Evolutionary conservation across 2,113 vertebrate species (phyloP).

Genomic region (Suncus etruscus): DNA sequence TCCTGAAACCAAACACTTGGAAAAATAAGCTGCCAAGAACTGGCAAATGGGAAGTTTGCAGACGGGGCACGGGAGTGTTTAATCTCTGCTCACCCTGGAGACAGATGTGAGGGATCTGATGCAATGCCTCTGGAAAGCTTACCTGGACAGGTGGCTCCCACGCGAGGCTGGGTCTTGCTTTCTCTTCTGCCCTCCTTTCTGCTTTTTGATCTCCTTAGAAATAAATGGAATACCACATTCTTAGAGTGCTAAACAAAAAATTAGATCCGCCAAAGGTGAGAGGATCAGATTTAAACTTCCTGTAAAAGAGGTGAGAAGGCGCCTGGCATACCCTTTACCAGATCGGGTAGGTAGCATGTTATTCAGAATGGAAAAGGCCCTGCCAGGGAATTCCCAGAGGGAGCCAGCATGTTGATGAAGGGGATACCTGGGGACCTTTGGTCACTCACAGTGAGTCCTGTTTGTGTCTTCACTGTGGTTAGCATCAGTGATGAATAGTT

Average conservation of each 20-base stretch:
- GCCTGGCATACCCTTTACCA: conserved; percentile 60
- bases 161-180: conserved; percentile 6
- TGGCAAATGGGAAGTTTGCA: conserved; percentile 84
- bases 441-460: conserved; percentile 82
- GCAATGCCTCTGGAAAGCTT: conserved; percentile 79
- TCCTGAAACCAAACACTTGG: conserved; percentile 85
- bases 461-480: conserved; percentile 78
- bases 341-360: conserved; percentile 75
- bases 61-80: conserved; percentile 80
- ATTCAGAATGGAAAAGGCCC: conserved; percentile 35
- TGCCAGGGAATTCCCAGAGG: conserved; percentile 57
- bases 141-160: conserved; percentile 80
- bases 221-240: conserved; percentile 47
- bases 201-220: conserved; percentile 16
- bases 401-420: conserved; percentile 70
- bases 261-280: conserved; percentile 70
- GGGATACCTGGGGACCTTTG: conserved; percentile 79
- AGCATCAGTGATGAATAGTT: conserved; percentile 79
- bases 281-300: conserved; percentile 74
- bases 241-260: conserved; percentile 58
- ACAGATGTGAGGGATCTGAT: conserved; percentile 78
- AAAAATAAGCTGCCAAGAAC: conserved; percentile 86
- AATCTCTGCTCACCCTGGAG: conserved; percentile 80
- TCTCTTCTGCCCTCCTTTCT: not conserved
- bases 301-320: conserved; percentile 71